Evolutionary conservation across 2,113 vertebrate species (phyloP), one percentile per base, ranked within the genome.

Genomic region (Petroica traversi): DNA sequence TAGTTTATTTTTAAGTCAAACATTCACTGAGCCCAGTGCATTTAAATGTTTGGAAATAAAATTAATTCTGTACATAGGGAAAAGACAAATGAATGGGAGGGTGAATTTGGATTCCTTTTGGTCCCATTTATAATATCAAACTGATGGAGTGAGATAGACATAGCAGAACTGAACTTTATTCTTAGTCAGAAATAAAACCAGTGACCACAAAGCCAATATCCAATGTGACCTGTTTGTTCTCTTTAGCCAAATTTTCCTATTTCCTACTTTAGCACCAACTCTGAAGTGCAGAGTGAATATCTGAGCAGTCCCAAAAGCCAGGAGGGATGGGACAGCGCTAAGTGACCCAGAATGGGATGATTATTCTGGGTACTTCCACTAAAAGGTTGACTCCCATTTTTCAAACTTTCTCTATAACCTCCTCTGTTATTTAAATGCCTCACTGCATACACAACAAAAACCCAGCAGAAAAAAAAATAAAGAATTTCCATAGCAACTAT

Each of bases 401-500:
- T 63, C 54, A 85, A 69, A 61, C 29, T 75, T 87, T 28, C 54
- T 41, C 64, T 87, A 33, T 34, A 40, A 74, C 67, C 75, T 75
- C n/a, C 74, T 67, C 75, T 77, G 59, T 62, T 92, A 87, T 80
- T 94, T 82, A 68, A 95, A 92, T 59, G 74, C 54, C 19, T 95
- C 55, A 46, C 7, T 79, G 49, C 74, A 77, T 9, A 36, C 29
- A 55, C 48, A 91, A 89, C 34, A 92, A 85, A 83, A 81, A 45
- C 31, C 13, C 11, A 80, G 68, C 2, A 9, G 57, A 26, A 5
- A 85, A 45, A 40, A 59, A 58, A 48, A n/a, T n/a, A n/a, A 5
- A 28, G 2, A 33, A 93, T 88, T 82, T 81, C 95, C 92, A 96
- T 88, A 94, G 94, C 93, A 96, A 96, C 95, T 91, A 62, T 64